Base-by-base conservation (phyloP, 2,113 vertebrate species). In the Tretioscincus oriximinensis region DNA sequence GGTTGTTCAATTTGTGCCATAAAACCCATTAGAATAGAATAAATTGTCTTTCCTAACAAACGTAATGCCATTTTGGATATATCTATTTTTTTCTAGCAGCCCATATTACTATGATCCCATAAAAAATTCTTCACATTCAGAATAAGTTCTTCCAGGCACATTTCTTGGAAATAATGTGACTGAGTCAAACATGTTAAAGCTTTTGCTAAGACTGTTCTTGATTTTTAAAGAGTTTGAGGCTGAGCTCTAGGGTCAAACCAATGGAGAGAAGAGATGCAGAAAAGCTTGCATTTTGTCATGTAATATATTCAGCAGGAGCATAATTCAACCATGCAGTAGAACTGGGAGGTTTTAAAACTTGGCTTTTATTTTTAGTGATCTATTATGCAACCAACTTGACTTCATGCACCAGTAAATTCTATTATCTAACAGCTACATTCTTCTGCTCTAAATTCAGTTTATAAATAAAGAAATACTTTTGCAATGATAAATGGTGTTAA, bases 321-420 rank as follows among this genome's bases (percentile, higher is more conserved):
- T 73, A 80, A 71, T 64, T 82, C 81, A 82, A 77, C 73, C 66
- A 76, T 77, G 54, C 66, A 82, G 14, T 35, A 60, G 66, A 64
- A 64, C 28, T 71, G 58, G 58, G 28, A 63, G 35, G 2, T 67
- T 81, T 81, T 67, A 58, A 80, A 47, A 67, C 63, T 58, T 67
- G 49, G 45, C 47, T 73, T 74, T 81, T 74, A 81, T 81, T 74
- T 81, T 66, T 74, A 67, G 63, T 58, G 31, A 66, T 73, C 45
- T 66, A 74, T 81, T 58, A 54, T 31, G 2, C 75, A 80, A 77
- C 58, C 65, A 72, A 0, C 76, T 79, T 76, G 0, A 10, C 73
- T 82, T 84, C 1, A 68, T 61, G 6, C 35, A 45, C 49, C 4
- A 1, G 71, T 77, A 24, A 64, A 82, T 76, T 82, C 76, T 4